Percentiles rank a stretch among this genome's conserved stretches.
These are phyloP conservation scores for Orussus abietinus DNA, from an alignment of 1,140 invertebrate species.

Conservation along the genomic window DNA sequence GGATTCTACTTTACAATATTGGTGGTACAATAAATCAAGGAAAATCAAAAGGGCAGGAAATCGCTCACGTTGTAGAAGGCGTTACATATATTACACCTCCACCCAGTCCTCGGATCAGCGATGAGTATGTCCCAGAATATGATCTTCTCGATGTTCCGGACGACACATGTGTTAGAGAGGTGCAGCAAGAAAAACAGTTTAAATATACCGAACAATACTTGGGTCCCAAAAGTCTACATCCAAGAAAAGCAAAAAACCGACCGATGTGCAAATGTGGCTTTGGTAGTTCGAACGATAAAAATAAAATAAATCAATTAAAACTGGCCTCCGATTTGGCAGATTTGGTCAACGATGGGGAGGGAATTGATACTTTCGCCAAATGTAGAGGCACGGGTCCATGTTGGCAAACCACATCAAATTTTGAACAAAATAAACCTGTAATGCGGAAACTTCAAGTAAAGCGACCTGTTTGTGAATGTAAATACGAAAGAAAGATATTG, in stretches of 20 bases:
- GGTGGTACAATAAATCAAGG: constrained; percentile 13
- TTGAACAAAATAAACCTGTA: no score
- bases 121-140: constrained; percentile 42
- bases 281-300: background rate
- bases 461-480: constrained; percentile 41
- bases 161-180: constrained; percentile 17
- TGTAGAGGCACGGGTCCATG: constrained; percentile 21
- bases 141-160: constrained; percentile 32
- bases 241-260: constrained; percentile 1
- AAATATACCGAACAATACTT: constrained; percentile 16
- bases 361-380: constrained; percentile 22
- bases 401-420: constrained; percentile 23
- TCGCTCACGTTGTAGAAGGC: constrained; percentile 27
- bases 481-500: constrained; percentile 36
- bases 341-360: no score
- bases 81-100: constrained; percentile 30
- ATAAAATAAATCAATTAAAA: background rate
- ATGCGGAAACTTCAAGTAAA: constrained; percentile 23
- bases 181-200: constrained; percentile 8
- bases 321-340: no score
- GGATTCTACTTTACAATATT: constrained; percentile 28
- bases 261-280: background rate
- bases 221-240: constrained; percentile 4
- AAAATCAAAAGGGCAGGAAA: constrained; percentile 1
- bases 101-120: constrained; percentile 29